Percentiles rank a stretch among this genome's conserved stretches.
Evolutionary conservation across 2,888 invertebrate genomes (phyloP).

Genomic region (Cremastobaeus sp.): DNA sequence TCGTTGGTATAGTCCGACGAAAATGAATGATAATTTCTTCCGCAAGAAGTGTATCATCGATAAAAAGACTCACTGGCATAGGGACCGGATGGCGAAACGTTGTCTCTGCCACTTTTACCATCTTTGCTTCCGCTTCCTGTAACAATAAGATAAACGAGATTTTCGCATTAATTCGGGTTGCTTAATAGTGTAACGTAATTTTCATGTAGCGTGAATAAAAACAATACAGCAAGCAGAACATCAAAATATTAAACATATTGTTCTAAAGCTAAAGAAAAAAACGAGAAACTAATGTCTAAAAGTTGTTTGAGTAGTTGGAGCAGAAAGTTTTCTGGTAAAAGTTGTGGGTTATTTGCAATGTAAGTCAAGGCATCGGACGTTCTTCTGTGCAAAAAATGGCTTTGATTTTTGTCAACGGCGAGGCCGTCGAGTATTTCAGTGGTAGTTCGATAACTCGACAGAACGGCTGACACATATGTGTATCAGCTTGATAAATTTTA

Average conservation of each 20-base stretch:
- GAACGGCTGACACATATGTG: slow-evolving; percentile 12
- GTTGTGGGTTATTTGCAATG: slow-evolving; percentile 26
- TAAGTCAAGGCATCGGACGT: slow-evolving; percentile 45
- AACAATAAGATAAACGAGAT: slow-evolving; percentile 77
- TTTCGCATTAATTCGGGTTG: slow-evolving; percentile 48
- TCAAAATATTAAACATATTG: neutral
- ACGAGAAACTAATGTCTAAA: neutral
- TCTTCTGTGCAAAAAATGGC: slow-evolving; percentile 44
- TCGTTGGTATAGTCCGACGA: neutral
- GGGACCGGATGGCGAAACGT: slow-evolving; percentile 84
- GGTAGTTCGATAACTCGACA: slow-evolving; percentile 34
- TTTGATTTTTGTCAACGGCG: slow-evolving; percentile 49
- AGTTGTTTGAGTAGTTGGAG: slow-evolving; percentile 1
- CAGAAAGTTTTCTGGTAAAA: slow-evolving; percentile 16
- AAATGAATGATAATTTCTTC: slow-evolving; percentile 15
- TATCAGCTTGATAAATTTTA: slow-evolving; percentile 21
- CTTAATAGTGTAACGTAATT: slow-evolving; percentile 4
- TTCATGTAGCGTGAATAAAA: neutral
- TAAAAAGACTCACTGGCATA: slow-evolving; percentile 75
- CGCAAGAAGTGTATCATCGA: slow-evolving; percentile 31
- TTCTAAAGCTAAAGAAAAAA: slow-evolving; percentile 7
- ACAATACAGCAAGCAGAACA: neutral
- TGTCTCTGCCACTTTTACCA: slow-evolving; percentile 84
- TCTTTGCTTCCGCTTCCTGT: slow-evolving; percentile 87
- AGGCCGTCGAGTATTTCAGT: slow-evolving; percentile 38